Evolutionary conservation across 1,140 invertebrate genomes (phyloP).

Genomic region (Trachymyrmex septentrionalis): DNA sequence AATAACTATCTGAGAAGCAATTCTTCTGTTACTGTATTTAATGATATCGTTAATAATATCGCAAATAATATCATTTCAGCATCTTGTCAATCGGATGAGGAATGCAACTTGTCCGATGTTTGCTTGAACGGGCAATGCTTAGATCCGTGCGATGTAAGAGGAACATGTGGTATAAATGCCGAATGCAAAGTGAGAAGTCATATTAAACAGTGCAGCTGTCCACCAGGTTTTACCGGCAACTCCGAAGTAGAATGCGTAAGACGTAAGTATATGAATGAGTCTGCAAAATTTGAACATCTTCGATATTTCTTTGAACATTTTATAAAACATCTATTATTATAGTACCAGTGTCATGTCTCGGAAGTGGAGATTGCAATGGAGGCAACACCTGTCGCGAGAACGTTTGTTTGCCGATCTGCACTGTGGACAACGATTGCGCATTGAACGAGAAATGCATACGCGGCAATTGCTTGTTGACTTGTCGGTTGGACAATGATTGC

Average conservation of each 20-base stretch:
- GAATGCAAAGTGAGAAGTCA: conserved; percentile 92
- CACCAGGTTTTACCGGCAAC: conserved; percentile 94
- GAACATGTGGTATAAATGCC: conserved; percentile 96
- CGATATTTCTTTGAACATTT: conserved; percentile 24
- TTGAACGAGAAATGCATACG: conserved; percentile 95
- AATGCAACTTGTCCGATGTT: conserved; percentile 92
- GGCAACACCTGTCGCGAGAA: conserved; percentile 92
- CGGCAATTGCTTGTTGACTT: conserved; percentile 94
- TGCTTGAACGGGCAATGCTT: conserved; percentile 94
- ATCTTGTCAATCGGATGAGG: conserved; percentile 92
- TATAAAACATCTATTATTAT: conserved; percentile 66
- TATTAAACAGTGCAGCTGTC: conserved; percentile 93
- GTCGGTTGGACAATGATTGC: conserved; percentile 95
- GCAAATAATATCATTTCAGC: conserved; percentile 86
- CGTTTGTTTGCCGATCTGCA: conserved; percentile 92
- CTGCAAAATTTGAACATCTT: conserved; percentile 4
- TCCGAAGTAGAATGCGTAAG: conserved; percentile 94
- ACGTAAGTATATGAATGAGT: conserved; percentile 87
- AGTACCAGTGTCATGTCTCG: conserved; percentile 93
- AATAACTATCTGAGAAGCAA: neutral
- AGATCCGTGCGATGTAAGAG: conserved; percentile 92
- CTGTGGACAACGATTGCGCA: conserved; percentile 94
- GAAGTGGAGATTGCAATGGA: conserved; percentile 89
- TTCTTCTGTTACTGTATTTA: neutral
- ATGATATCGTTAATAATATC: neutral